Base-by-base conservation (phyloP, 2,797 vertebrate genomes). In the Rhynchotus rufescens region DNA sequence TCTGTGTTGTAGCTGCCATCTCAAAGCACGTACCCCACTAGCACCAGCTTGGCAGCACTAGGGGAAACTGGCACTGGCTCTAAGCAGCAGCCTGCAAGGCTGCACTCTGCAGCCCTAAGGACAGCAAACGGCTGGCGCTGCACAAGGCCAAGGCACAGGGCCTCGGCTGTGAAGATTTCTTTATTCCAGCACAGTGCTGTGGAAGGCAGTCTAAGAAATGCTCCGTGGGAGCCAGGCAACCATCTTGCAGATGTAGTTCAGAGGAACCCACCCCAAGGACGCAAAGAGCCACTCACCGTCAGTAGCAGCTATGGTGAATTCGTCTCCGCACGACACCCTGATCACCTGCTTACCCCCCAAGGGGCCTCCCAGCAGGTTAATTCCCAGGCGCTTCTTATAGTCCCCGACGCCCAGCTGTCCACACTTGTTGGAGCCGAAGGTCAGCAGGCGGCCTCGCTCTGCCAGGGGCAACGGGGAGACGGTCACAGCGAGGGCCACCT, bases 331-430 rank as follows among this genome's bases (percentile, higher is more conserved):
- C 17, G 99, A 99, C 92, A 99, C 98, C 97, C 99, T 98, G 91
- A 98, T 99, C 92, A 99, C 98, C 45, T 95, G 98, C 96, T 99
- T 99, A 34, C 99, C 99, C 79, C 99, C 99, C 81, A 99, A 98
- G 12, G 99, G 98, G 88, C 99, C 99, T 77, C 99, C 97, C 52
- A 99, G 98, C 69, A 99, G 96, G 96, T 99, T 99, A 96, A 99
- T 98, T 59, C 99, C 98, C 66, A 98, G 98, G 92, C 99, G 99
- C 93, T 99, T 99, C 97, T 99, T 99, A 44, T 99, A 99, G 97
- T 99, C 99, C 71, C 99, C 99, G 78, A 99, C 98, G 16, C 99
- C 99, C 76, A 99, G 98, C 97, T 99, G 99, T 22, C 99, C 99
- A 0, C 98, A 99, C 95, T 99, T 99, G 97, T 99, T 99, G 96